Base-by-base conservation (phyloP, 2,113 vertebrate species). In the Bambusicola thoracicus region DNA sequence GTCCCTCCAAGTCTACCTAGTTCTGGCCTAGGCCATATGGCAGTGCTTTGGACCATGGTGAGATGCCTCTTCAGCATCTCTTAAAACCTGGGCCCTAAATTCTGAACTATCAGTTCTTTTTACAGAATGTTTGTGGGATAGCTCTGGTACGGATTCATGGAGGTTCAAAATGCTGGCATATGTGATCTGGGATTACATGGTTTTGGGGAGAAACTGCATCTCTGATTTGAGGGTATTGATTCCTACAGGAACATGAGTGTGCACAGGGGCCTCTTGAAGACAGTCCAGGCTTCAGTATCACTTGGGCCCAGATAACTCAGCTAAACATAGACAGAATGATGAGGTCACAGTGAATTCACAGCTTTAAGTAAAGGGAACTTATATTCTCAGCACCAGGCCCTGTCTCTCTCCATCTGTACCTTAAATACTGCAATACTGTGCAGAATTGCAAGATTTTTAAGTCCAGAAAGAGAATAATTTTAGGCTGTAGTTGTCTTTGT, bases 161-260 rank as follows among this genome's bases (percentile, higher is more conserved):
- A 21, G 72, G 34, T n/a, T 62, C 65, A 65, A 41, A 73, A 36
- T 30, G 18, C 82, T 87, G 62, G 69, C n/a, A 22, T 0, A 10
- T 1, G 1, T 38, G 6, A 80, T 82, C 36, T 69, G 59, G 18
- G 18, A 8, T 43, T 79, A n/a, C 78, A 36, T 0, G 0, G 43
- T 36, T 19, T 19, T 13, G 30, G 43, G 13, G 22, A 91, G 46
- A 84, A 91, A 65, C 51, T 32, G 25, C 29, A 55, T 34, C 59
- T 85, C 78, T 49, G 49, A 67, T 88, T 87, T 91, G 67, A 67
- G 32, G 34, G 41, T 87, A 32, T n/a, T n/a, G n/a, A n/a, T n/a
- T n/a, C 3, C 1, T 83, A 5, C 44, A 63, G 92, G 65, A 46
- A 66, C 32, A 43, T 74, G 49, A 77, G 21, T 44, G 36, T 44